phyloP scores from a whole-genome alignment of 2,888 invertebrate genomes.

The Habrosyne pyritoides region DNA sequence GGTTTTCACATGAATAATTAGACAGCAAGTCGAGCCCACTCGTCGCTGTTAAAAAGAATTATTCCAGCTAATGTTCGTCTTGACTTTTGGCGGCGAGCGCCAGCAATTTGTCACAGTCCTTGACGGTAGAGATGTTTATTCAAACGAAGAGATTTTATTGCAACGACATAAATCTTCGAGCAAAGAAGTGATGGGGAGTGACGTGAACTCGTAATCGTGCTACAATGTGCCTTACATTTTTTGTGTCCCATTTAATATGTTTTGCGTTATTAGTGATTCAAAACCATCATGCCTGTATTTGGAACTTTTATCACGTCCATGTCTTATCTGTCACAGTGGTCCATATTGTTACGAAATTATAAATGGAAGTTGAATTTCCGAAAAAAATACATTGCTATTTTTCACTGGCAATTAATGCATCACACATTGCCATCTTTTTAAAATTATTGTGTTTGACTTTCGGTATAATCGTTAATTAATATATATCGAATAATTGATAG shows the following conservation, averaged over 20 bases:
- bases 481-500: too few relatives aligned
- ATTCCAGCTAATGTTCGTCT: conserved; percentile 72
- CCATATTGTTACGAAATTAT: background rate
- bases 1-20: conserved; percentile 67
- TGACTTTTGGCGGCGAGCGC: conserved; percentile 68
- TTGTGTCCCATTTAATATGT: conserved; percentile 25
- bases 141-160: conserved; percentile 80
- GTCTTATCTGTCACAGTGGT: background rate
- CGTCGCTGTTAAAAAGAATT: conserved; percentile 70
- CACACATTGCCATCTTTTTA: too few relatives aligned
- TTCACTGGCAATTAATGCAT: too few relatives aligned
- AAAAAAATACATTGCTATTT: too few relatives aligned
- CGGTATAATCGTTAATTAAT: too few relatives aligned
- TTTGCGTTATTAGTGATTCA: background rate
- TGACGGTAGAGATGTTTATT: conserved; percentile 74
- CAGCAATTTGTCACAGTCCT: conserved; percentile 76
- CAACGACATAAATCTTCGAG: conserved; percentile 75
- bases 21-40: conserved; percentile 56
- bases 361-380: too few relatives aligned
- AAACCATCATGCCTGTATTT: background rate
- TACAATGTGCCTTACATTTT: conserved; percentile 53
- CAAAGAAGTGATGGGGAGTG: conserved; percentile 68
- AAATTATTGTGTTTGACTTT: too few relatives aligned
- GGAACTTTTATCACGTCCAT: background rate
- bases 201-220: conserved; percentile 65